phyloP scores from a whole-genome alignment of 2,888 invertebrate species.

The Andricus curvator region DNA sequence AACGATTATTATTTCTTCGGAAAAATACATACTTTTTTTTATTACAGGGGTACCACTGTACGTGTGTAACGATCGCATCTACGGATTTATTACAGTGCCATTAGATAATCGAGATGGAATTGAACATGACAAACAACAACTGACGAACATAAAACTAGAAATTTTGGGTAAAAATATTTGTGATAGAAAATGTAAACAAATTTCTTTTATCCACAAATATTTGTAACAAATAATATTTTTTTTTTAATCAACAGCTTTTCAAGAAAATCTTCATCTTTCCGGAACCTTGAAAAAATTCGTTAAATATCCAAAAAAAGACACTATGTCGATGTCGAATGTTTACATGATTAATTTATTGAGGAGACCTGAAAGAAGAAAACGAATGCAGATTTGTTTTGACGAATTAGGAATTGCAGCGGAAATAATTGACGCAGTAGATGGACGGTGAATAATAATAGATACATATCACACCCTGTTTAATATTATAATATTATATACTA shows the following conservation, averaged over 20 bases:
- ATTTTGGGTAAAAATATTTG: slow-evolving; percentile 82
- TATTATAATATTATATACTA: background rate
- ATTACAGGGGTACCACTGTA: slow-evolving; percentile 82
- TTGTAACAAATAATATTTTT: background rate
- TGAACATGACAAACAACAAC: slow-evolving; percentile 84
- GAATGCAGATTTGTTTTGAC: slow-evolving; percentile 90
- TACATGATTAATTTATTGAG: slow-evolving; percentile 96
- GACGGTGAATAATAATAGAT: slow-evolving; percentile 82
- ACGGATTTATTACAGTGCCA: slow-evolving; percentile 91
- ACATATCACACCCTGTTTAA: no score
- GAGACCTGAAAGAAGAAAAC: slow-evolving; percentile 86
- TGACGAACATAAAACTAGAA: slow-evolving; percentile 88
- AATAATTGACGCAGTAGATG: slow-evolving; percentile 92
- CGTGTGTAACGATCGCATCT: slow-evolving; percentile 89
- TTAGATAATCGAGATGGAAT: slow-evolving; percentile 85
- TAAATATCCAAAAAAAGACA: slow-evolving; percentile 80
- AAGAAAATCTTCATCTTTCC: slow-evolving; percentile 70
- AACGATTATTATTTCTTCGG: no score
- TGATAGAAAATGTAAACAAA: slow-evolving; percentile 40
- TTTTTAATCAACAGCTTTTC: slow-evolving; percentile 63
- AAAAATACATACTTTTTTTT: slow-evolving; percentile 3
- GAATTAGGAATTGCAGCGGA: slow-evolving; percentile 90
- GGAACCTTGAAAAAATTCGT: slow-evolving; percentile 70
- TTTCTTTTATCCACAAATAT: background rate
- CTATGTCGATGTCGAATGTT: slow-evolving; percentile 87